Evolutionary conservation across 2,797 vertebrate genomes (phyloP).

Genomic region (Gouania willdenowi): DNA sequence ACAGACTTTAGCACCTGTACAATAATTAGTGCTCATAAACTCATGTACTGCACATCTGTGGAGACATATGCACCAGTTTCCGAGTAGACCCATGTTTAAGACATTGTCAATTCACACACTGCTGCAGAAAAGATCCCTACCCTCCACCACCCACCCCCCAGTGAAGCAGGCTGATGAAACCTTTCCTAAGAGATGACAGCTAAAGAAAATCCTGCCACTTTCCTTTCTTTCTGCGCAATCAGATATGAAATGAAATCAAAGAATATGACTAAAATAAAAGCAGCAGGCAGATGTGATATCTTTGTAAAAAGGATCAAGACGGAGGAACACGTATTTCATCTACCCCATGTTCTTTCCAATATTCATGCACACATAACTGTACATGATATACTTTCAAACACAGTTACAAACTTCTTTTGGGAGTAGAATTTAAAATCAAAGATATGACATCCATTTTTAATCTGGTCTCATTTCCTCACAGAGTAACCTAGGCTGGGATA

Average conservation of each 20-base stretch:
- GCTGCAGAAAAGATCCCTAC: conserved; percentile 14
- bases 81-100: neutral
- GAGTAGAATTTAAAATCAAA: too few species aligned
- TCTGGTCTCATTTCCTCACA: too few species aligned
- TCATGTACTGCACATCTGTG: conserved; percentile 11
- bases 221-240: conserved; percentile 18
- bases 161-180: conserved; percentile 55
- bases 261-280: conserved; percentile 21
- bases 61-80: neutral
- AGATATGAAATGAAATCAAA: conserved; percentile 27
- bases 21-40: conserved; percentile 3
- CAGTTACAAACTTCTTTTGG: too few species aligned
- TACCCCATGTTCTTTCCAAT: conserved; percentile 7
- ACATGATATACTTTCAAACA: too few species aligned
- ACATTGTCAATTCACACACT: conserved; percentile 17
- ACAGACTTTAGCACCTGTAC: conserved; percentile 48
- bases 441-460: too few species aligned
- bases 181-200: conserved; percentile 44
- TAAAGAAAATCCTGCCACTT: conserved; percentile 19
- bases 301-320: conserved; percentile 28
- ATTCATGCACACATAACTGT: too few species aligned
- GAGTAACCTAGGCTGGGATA: too few species aligned
- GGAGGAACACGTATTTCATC: conserved; percentile 35
- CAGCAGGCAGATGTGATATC: conserved; percentile 18
- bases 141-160: neutral